Percentiles rank a stretch among this genome's conserved stretches.
Evolutionary conservation across 2,888 invertebrate species (phyloP).

Genomic region (Dryobotodes eremita): DNA sequence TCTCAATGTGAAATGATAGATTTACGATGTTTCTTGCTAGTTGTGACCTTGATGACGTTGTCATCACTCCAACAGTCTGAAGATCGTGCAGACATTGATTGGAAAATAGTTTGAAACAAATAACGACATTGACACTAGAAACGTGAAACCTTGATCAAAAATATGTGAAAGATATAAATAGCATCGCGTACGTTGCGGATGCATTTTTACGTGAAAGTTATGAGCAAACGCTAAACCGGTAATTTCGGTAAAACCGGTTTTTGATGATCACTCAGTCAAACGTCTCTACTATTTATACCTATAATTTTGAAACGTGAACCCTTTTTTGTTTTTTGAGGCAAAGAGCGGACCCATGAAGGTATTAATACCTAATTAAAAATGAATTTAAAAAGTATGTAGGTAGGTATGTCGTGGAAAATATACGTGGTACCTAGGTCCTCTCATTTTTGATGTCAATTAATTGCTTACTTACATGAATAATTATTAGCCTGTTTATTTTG

Average conservation of each 20-base stretch:
- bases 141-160: constrained; percentile 37
- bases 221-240: constrained; percentile 49
- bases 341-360: not conserved
- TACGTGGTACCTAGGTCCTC: not conserved
- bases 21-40: constrained; percentile 43
- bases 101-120: not conserved
- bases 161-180: constrained; percentile 34
- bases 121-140: constrained; percentile 24
- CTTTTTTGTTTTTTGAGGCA: not conserved
- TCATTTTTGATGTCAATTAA: not conserved
- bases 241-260: constrained; percentile 59
- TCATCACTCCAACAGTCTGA: not conserved
- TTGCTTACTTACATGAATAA: not conserved
- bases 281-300: constrained; percentile 15
- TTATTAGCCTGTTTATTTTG: not conserved
- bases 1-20: constrained; percentile 36
- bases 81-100: constrained; percentile 4
- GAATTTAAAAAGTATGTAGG: too few species aligned
- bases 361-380: not conserved
- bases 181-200: constrained; percentile 13
- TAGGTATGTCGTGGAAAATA: not conserved
- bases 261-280: not conserved
- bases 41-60: constrained; percentile 60
- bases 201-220: constrained; percentile 41
- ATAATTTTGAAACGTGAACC: constrained; percentile 9